These are phyloP conservation scores for Chrysocyon brachyurus DNA, from an alignment of 2,797 vertebrate genomes.

Conservation along the genomic window DNA sequence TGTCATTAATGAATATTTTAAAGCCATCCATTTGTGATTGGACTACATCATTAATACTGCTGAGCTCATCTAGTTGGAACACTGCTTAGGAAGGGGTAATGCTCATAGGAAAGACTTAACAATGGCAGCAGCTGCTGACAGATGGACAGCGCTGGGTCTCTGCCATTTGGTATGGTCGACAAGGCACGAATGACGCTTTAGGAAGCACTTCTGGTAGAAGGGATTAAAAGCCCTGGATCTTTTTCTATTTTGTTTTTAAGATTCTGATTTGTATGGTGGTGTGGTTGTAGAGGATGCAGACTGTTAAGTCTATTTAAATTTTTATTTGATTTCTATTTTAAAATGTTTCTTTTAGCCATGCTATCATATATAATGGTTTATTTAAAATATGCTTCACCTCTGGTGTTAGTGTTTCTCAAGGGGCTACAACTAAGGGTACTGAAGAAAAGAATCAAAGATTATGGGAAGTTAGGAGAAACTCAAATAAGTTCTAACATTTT, in stretches of 20 bases:
- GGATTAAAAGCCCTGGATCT: background rate
- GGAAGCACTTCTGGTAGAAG: background rate
- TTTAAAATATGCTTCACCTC: background rate
- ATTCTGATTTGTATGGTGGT: background rate
- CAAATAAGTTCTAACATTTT: background rate
- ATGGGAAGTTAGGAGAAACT: background rate
- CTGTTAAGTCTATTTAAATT: background rate
- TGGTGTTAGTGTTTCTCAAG: background rate
- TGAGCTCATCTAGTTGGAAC: background rate
- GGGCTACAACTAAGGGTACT: background rate
- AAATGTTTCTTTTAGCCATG: background rate
- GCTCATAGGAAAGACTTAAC: background rate
- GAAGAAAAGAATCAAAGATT: background rate
- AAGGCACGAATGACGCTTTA: background rate
- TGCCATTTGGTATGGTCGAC: background rate
- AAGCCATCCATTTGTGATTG: background rate
- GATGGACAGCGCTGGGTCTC: background rate
- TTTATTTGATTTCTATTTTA: background rate
- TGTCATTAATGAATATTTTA: slow-evolving; percentile 29
- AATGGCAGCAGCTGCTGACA: background rate
- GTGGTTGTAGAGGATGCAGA: background rate
- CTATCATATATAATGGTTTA: background rate
- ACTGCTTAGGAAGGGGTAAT: background rate
- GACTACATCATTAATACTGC: background rate
- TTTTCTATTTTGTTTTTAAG: background rate